Base-by-base conservation (phyloP, 92 coral and sea anemone genomes). In the Epizoanthus stellaris region DNA sequence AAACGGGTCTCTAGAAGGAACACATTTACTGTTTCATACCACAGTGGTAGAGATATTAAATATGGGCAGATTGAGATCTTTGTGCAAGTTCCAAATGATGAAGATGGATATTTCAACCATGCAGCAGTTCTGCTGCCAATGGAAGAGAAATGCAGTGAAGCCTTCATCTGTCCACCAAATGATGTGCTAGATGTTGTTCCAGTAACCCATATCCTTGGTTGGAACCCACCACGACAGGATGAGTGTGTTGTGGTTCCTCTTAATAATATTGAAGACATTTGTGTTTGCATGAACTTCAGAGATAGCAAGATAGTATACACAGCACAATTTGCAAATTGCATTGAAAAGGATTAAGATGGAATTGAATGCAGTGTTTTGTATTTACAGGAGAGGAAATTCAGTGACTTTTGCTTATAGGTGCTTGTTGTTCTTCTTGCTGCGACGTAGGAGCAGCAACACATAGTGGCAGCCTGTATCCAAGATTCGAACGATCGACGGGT, bases 51-150 rank as follows among this genome's bases (percentile, higher is more conserved):
- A 36, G 71, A 59, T 20, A 34, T 73, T 6, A 86, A 80, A 66
- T 88, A 88, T 82, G 91, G 91, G 52, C 87, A 82, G 69, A 71
- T 82, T 74, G 91, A 87, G 73, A 47, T 66, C 23, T 82, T 88
- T 72, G 70, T 88, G 45, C 40, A 80, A 36, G 90, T 76, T 54
- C 62, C 73, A 36, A 70, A 40, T 15, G 77, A 16, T 60, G 40
- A 4, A 67, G 54, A 77, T 13, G 85, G 64, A 20, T 52, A 69
- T 23, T 57, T 76, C 68, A 20, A 80, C 17, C 64, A 87, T 87
- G 87, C 81, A 39, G 86, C 88, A 47, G 86, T 85, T 67, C 52
- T 89, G 59, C 49, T 59, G 63, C 86, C 82, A 61, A 34, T 76
- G 88, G 56, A 66, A 57, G 77, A 64, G 76, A 42, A 87, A 49